Percentiles rank a stretch among this genome's conserved stretches.
Evolutionary conservation across 2,888 invertebrate genomes (phyloP).

Genomic region (Pandemis heparana): DNA sequence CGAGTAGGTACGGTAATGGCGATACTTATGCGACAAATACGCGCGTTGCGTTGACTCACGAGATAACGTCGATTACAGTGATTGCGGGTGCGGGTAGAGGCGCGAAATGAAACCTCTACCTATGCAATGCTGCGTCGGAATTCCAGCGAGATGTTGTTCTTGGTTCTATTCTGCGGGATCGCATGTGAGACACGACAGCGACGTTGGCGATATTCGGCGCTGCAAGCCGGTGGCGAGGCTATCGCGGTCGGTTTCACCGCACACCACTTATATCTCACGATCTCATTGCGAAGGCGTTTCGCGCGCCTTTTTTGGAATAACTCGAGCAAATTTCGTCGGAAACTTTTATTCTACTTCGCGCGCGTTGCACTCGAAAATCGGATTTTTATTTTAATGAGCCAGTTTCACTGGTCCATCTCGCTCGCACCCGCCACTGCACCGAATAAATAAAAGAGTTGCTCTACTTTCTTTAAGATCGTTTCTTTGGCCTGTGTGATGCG

Average conservation of each 20-base stretch:
- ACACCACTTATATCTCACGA: slow-evolving; percentile 72
- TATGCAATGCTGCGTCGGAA: not conserved
- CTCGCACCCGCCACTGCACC: slow-evolving; percentile 79
- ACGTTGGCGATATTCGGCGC: not conserved
- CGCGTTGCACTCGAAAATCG: slow-evolving; percentile 81
- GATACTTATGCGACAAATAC: slow-evolving; percentile 11
- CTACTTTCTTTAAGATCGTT: slow-evolving; percentile 85
- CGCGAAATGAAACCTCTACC: not conserved
- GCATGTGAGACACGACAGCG: not conserved
- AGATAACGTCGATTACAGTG: not conserved
- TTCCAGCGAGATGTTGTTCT: not conserved
- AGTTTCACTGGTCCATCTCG: slow-evolving; percentile 75
- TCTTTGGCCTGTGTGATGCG: slow-evolving; percentile 76
- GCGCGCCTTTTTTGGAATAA: slow-evolving; percentile 83
- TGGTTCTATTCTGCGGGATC: not conserved
- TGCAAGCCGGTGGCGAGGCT: slow-evolving; percentile 53
- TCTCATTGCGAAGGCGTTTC: slow-evolving; percentile 77
- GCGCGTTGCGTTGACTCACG: slow-evolving; percentile 6
- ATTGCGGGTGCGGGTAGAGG: slow-evolving; percentile 4
- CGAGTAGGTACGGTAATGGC: slow-evolving; percentile 8
- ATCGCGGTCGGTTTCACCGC: slow-evolving; percentile 81
- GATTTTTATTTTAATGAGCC: slow-evolving; percentile 85
- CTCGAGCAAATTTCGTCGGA: slow-evolving; percentile 83
- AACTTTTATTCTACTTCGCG: slow-evolving; percentile 81
- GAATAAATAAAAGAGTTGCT: slow-evolving; percentile 85